These are phyloP conservation scores for Agelastica alni DNA, from an alignment of 2,888 invertebrate species.

Conservation along the genomic window DNA sequence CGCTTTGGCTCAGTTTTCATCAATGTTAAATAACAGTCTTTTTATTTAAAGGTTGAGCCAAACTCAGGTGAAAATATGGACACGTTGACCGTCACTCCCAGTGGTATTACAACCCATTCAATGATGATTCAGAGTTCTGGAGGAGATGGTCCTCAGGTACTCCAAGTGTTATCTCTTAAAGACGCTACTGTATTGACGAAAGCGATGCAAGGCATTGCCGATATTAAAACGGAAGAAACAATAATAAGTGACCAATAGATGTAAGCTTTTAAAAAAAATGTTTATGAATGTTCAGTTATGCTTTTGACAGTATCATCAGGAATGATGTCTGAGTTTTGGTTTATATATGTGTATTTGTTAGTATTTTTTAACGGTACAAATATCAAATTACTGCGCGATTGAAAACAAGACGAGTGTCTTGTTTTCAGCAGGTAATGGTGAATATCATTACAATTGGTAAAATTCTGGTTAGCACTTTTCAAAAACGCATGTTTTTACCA, in stretches of 20 bases:
- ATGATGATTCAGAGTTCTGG: slow-evolving; percentile 78
- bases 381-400: no score
- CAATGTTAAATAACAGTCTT: no score
- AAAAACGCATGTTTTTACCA: no score
- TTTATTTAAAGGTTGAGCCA: slow-evolving; percentile 68
- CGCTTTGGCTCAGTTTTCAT: no score
- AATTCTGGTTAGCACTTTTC: no score
- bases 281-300: slow-evolving; percentile 24
- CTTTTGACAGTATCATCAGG: slow-evolving; percentile 9
- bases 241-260: slow-evolving; percentile 58
- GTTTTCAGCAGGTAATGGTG: no score
- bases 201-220: slow-evolving; percentile 73
- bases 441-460: no score
- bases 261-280: slow-evolving; percentile 26
- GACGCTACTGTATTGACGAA: slow-evolving; percentile 82
- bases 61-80: slow-evolving; percentile 73
- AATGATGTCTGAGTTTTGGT: slow-evolving; percentile 12
- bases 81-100: slow-evolving; percentile 72
- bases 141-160: slow-evolving; percentile 74
- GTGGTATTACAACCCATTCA: slow-evolving; percentile 71
- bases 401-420: no score
- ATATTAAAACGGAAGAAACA: slow-evolving; percentile 74
- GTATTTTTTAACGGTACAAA: no score
- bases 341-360: background rate
- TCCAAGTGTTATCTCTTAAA: slow-evolving; percentile 84